Base-by-base conservation (phyloP, 2,888 invertebrate species). In the Autographa gamma region DNA sequence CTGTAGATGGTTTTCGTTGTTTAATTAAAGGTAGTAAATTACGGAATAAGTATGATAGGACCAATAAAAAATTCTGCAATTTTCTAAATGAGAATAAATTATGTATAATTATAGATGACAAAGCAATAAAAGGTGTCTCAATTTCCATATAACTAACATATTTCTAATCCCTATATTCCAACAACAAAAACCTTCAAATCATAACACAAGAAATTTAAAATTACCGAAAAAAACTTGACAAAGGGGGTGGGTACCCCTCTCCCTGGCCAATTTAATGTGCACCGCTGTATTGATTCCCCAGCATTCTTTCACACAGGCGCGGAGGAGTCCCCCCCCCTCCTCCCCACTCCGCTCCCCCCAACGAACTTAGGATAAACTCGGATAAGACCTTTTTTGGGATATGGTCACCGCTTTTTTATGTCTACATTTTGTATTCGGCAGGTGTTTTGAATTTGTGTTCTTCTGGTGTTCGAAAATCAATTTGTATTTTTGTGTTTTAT, bases 271-370 rank as follows among this genome's bases (percentile, higher is more conserved):
- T 95, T 95, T 94, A 94, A 93, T 92, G 94, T 93, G 92, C 92
- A 88, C 89, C 91, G 91, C 93, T 92, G 95, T 95, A 95, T 95
- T 95, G 95, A 95, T 95, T 95, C 94, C 87, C 87, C 88, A 89
- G 93, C 94, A 95, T 95, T 95, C 95, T 95, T 95, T 94, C 94
- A 95, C 93, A 95, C 95, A 94, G 94, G 94, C 93, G 93, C 93
- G 91, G 86, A 87, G 90, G 69, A 84, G 34, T 69, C 82, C 83
- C 71, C 85, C 80, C 85, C 79, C 82, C 76, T 66, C 70, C 66
- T 80, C 82, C 81, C 72, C 69, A 77, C 76, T 75, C 71, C 77
- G 78, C 80, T 82, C 81, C 81, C 85, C 84, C 82, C 80, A 75
- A 74, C 80, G 86, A 88, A 90, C 90, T 91, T 90, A 87, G 91